phyloP scores from a whole-genome alignment of 1,140 invertebrate genomes.

The Magallana ariakensis region DNA sequence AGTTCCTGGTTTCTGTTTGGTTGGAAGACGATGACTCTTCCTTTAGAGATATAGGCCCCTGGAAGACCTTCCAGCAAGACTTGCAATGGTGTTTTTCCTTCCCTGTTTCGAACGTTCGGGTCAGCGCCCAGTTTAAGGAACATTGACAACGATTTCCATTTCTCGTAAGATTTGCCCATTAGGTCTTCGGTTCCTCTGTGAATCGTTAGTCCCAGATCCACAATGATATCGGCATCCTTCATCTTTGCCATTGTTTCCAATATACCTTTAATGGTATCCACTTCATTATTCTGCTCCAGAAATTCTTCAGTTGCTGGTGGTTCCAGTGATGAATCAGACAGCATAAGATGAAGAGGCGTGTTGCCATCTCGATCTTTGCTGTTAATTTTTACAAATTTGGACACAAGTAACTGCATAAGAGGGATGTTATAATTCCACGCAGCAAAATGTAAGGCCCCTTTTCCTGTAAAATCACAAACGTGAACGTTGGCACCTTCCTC shows the following conservation, averaged over 20 bases:
- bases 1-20: conserved; percentile 46
- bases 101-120: conserved; percentile 30
- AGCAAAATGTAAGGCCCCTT: conserved; percentile 55
- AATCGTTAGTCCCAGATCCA: conserved; percentile 24
- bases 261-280: not conserved
- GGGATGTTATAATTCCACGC: conserved; percentile 58
- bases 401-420: conserved; percentile 42
- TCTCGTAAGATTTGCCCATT: conserved; percentile 36
- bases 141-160: conserved; percentile 40
- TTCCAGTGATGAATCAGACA: conserved; percentile 46
- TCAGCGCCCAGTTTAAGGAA: conserved; percentile 48
- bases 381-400: conserved; percentile 37
- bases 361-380: conserved; percentile 44
- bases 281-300: not conserved
- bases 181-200: conserved; percentile 20
- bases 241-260: not conserved
- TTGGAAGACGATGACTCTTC: conserved; percentile 40
- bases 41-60: conserved; percentile 23
- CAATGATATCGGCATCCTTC: not conserved
- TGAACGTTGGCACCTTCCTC: conserved; percentile 42
- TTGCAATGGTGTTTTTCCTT: conserved; percentile 47
- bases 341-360: conserved; percentile 51
- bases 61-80: conserved; percentile 41
- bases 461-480: conserved; percentile 47
- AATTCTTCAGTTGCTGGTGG: not conserved